Percentiles rank a stretch among this genome's conserved stretches.
These are phyloP conservation scores for Cathartes aura DNA, from an alignment of 2,113 vertebrate genomes.

Conservation along the genomic window DNA sequence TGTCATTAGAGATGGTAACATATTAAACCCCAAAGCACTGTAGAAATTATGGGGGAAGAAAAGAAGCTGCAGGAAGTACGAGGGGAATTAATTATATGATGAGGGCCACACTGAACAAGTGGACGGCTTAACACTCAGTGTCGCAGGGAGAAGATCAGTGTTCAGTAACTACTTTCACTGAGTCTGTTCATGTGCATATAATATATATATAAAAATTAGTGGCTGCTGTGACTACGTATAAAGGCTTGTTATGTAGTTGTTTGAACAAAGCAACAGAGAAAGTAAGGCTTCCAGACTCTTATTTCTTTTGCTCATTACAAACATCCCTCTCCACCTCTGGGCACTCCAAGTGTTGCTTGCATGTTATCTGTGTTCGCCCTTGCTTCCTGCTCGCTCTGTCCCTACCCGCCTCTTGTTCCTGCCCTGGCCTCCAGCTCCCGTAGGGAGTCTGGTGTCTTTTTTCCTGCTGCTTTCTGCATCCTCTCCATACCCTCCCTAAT, in stretches of 20 bases:
- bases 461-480: neutral
- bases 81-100: conserved; percentile 6
- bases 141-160: neutral
- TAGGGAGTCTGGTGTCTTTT: neutral
- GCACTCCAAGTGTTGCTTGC: neutral
- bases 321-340: neutral
- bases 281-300: neutral
- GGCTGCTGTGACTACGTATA: neutral
- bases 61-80: conserved; percentile 35
- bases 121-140: neutral
- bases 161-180: neutral
- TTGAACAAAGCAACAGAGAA: neutral
- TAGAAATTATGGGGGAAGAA: conserved; percentile 48
- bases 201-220: neutral
- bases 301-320: neutral
- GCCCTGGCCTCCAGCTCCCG: neutral
- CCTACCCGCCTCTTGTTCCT: neutral
- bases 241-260: neutral
- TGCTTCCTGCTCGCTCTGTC: neutral
- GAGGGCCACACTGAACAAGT: neutral
- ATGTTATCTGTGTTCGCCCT: neutral
- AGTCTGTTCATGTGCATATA: neutral
- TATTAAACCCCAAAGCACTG: conserved; percentile 23
- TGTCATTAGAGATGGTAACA: conserved; percentile 61
- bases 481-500: neutral